These are phyloP conservation scores for Sphaeridia pumilis DNA, from an alignment of 2,888 invertebrate species.

Conservation along the genomic window DNA sequence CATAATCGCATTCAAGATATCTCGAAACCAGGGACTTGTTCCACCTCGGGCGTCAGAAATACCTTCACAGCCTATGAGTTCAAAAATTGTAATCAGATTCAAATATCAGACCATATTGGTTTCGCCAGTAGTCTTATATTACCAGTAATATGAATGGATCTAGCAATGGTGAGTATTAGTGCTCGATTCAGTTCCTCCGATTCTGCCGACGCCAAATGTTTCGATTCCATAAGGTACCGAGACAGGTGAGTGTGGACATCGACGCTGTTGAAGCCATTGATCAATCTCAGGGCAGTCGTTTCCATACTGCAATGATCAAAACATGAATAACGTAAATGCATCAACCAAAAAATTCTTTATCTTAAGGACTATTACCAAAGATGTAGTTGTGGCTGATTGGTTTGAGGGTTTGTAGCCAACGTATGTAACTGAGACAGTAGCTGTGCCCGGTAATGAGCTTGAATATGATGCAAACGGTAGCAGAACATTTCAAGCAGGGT, in stretches of 20 bases:
- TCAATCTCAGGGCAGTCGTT: constrained; percentile 72
- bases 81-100: too few species aligned
- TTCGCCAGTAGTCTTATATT: too few species aligned
- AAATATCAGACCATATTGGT: too few species aligned
- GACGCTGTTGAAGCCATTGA: constrained; percentile 80
- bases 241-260: constrained; percentile 91
- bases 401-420: constrained; percentile 63
- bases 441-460: constrained; percentile 88
- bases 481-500: constrained; percentile 94
- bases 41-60: background rate
- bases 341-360: constrained; percentile 40
- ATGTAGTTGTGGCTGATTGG: constrained; percentile 89
- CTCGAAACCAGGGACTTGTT: constrained; percentile 75
- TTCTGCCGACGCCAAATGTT: constrained; percentile 80
- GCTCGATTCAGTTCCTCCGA: constrained; percentile 90
- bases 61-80: constrained; percentile 17
- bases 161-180: constrained; percentile 77
- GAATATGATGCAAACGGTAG: constrained; percentile 89
- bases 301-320: constrained; percentile 57
- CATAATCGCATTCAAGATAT: constrained; percentile 76
- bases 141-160: constrained; percentile 89
- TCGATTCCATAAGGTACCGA: constrained; percentile 78
- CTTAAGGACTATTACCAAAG: constrained; percentile 60
- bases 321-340: constrained; percentile 5
- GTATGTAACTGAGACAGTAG: constrained; percentile 82